These are phyloP conservation scores for Cyclopterus lumpus DNA, from an alignment of 2,797 vertebrate genomes.

Conservation along the genomic window DNA sequence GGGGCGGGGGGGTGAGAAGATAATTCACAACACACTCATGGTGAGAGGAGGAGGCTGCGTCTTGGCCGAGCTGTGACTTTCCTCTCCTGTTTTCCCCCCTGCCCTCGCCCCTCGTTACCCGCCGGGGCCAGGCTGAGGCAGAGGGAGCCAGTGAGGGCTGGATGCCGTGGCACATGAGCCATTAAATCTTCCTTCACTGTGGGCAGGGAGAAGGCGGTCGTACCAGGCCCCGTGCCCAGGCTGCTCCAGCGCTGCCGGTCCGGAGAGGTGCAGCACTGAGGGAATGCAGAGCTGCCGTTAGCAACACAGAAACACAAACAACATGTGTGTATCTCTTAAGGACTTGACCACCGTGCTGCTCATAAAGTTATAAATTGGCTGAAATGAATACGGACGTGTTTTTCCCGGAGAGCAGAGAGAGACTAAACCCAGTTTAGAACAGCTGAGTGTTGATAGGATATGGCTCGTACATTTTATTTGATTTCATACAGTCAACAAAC, in stretches of 20 bases:
- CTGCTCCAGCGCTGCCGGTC: constrained; percentile 33
- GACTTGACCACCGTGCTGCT: not conserved
- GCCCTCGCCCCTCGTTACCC: constrained; percentile 56
- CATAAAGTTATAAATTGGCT: no score
- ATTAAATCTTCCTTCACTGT: constrained; percentile 80
- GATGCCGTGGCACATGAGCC: constrained; percentile 80
- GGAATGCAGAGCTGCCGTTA: not conserved
- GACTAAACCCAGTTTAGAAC: not conserved
- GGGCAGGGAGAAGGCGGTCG: constrained; percentile 45
- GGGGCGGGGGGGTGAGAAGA: constrained; percentile 39
- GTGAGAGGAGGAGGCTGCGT: constrained; percentile 65
- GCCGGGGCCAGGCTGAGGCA: constrained; percentile 41
- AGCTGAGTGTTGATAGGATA: not conserved
- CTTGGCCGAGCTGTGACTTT: constrained; percentile 66
- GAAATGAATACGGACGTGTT: not conserved
- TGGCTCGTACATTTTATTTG: not conserved
- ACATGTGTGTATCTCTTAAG: not conserved
- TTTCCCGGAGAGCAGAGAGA: not conserved
- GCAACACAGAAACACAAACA: not conserved
- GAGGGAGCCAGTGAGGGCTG: constrained; percentile 70
- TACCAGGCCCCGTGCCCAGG: constrained; percentile 52
- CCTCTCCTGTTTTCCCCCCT: constrained; percentile 44
- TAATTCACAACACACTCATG: constrained; percentile 81
- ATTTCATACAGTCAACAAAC: not conserved
- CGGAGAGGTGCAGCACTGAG: constrained; percentile 7